Percentiles rank a stretch among this genome's conserved stretches.
phyloP scores from a whole-genome alignment of 1,140 invertebrate genomes.

The Megalopta genalis region DNA sequence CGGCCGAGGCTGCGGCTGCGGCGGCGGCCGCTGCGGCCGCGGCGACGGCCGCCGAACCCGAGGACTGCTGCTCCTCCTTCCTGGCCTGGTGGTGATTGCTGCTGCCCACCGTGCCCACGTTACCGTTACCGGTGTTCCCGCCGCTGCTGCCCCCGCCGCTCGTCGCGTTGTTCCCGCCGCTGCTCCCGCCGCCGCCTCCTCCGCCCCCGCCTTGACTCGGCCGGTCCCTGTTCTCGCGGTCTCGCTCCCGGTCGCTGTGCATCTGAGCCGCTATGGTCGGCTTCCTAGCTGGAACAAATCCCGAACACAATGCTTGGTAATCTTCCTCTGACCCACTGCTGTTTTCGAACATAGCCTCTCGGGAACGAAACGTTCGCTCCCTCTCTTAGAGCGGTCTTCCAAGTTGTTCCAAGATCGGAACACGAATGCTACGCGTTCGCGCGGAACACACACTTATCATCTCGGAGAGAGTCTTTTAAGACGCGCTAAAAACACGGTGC shows the following conservation, averaged over 20 bases:
- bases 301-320: slow-evolving; percentile 78
- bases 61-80: slow-evolving; percentile 65
- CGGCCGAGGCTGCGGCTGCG: slow-evolving; percentile 13
- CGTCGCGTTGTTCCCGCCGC: slow-evolving; percentile 26
- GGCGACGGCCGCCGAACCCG: slow-evolving; percentile 3
- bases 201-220: slow-evolving; percentile 63
- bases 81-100: slow-evolving; percentile 63
- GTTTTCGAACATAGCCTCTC: no score
- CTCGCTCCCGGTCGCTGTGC: slow-evolving; percentile 79
- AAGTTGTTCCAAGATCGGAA: no score
- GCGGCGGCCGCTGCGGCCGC: slow-evolving; percentile 6
- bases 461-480: no score
- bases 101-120: slow-evolving; percentile 40
- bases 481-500: no score
- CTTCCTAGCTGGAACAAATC: slow-evolving; percentile 81
- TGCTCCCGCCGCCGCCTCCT: slow-evolving; percentile 60
- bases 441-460: no score
- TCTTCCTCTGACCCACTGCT: slow-evolving; percentile 67
- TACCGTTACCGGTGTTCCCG: slow-evolving; percentile 52
- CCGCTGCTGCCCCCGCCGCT: slow-evolving; percentile 38
- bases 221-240: slow-evolving; percentile 75
- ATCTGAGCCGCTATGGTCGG: slow-evolving; percentile 79
- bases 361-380: no score
- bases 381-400: no score
- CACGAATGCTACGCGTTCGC: no score